Conservation (phyloP, 2,797 vertebrate species). For the Denticeps clupeoides region DNA sequence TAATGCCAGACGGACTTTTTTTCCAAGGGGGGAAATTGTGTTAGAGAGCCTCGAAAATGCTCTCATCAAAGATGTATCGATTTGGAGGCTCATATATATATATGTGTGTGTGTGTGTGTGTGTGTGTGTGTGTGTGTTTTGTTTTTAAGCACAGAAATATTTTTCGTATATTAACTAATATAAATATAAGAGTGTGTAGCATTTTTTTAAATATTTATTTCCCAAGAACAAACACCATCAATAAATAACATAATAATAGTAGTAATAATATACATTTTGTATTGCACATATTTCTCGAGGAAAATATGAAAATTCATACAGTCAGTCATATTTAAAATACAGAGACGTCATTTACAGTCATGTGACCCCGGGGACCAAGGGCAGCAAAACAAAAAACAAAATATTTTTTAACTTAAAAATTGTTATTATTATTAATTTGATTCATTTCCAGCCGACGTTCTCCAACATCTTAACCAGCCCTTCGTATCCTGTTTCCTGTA, state of each 20-base stretch:
- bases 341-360: conserved; percentile 85
- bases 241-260: conserved; percentile 99
- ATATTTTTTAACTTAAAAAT: too few species aligned
- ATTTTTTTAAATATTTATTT: conserved; percentile 90
- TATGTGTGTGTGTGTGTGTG: too few species aligned
- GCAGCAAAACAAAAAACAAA: conserved; percentile 75
- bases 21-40: conserved; percentile 66
- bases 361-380: conserved; percentile 83
- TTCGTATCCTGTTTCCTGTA: conserved; percentile 42
- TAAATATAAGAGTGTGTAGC: conserved; percentile 37
- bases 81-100: conserved; percentile 64
- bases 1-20: conserved; percentile 78
- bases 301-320: conserved; percentile 99
- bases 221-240: conserved; percentile 99
- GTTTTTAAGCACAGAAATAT: too few species aligned
- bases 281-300: conserved; percentile 97
- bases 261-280: conserved; percentile 99
- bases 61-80: conserved; percentile 66
- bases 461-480: conserved; percentile 75
- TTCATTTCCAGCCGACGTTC: conserved; percentile 69
- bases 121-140: too few species aligned
- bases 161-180: conserved; percentile 9
- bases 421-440: too few species aligned
- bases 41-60: conserved; percentile 64
- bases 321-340: conserved; percentile 97